These are phyloP conservation scores for Athalia cordata DNA, from an alignment of 2,888 invertebrate species.

Conservation along the genomic window DNA sequence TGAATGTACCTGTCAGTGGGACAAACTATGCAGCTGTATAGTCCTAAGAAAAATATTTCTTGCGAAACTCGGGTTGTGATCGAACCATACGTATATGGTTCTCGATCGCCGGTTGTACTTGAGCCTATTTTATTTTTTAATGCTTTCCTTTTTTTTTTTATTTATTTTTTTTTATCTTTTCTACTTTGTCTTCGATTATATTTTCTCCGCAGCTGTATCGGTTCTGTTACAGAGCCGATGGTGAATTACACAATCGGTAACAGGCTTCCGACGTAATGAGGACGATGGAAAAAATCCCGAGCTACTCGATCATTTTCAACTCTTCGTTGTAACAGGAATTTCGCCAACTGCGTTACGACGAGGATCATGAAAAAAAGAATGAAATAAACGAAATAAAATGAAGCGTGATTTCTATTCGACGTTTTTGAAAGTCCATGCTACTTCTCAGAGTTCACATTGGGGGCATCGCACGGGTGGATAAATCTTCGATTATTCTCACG, in stretches of 20 bases:
- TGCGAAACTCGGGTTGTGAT: conserved; percentile 51
- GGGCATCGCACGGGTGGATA: not conserved
- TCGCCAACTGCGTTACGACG: too few species aligned
- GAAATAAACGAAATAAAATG: not conserved
- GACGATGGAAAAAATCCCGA: too few species aligned
- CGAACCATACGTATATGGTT: conserved; percentile 16
- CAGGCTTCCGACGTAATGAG: not conserved
- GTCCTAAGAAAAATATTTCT: conserved; percentile 50
- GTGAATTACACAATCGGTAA: conserved; percentile 8
- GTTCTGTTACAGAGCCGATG: not conserved
- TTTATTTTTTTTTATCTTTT: not conserved
- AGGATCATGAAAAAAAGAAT: too few species aligned
- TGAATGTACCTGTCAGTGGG: conserved; percentile 55
- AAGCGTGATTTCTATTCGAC: not conserved
- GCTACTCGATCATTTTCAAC: conserved; percentile 20
- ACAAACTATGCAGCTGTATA: conserved; percentile 43
- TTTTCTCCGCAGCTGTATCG: not conserved
- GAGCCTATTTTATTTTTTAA: conserved; percentile 29
- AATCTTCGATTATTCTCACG: conserved; percentile 41
- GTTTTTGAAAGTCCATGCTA: not conserved
- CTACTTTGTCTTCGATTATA: not conserved
- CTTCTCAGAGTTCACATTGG: not conserved
- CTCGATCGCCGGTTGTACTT: conserved; percentile 35
- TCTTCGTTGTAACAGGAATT: not conserved
- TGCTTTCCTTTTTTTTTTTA: not conserved